Evolutionary conservation across 2,888 invertebrate genomes (phyloP), one percentile per base, ranked within the genome.

Genomic region (Tetanocera ferruginea): DNA sequence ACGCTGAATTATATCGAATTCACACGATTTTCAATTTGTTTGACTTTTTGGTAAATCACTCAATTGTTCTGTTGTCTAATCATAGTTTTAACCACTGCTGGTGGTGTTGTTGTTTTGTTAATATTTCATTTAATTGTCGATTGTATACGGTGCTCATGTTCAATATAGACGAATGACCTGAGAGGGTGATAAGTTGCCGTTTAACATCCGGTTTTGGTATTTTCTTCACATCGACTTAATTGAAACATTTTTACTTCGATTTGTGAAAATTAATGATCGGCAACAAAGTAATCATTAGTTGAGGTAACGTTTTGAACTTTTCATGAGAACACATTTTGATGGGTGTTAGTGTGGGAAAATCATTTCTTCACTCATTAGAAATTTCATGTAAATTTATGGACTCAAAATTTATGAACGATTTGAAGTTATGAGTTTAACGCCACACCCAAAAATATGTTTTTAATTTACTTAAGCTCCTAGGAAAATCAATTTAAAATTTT

Each of bases 1-100:
- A 23, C 34, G 66, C 43, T 19, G 43, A 73, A 25, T 62, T 62
- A 3, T 23, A 9, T 66, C 52, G 31, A 64, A 37, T 75, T 75
- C 75, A 75, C 75, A 75, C 75, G 75, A 67, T 75, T 75, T 71
- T 66, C 73, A 5, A 49, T 73, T 67, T 67, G 49, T 73, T 73
- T 73, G 73, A 62, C 73, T 73, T 73, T 73, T 43, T 37, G 75
- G 11, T 23, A 66, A 66, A 67, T 67, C 67, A 43, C 23, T 66
- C 66, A 55, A 62, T 49, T 74, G 31, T 55, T 64, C 9, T 64
- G 62, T 49, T 25, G 43, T 28, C 55, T 25, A 28, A 25, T 60
- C 17, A 25, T 72, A 11, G 43, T 62, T 9, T 72, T 49, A 31
- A 5, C 8, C 62, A 3, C 34, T 51, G 19, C 23, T 60, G 43